phyloP scores from a whole-genome alignment of 1,140 invertebrate genomes.

The Drosophila trapezifrons region DNA sequence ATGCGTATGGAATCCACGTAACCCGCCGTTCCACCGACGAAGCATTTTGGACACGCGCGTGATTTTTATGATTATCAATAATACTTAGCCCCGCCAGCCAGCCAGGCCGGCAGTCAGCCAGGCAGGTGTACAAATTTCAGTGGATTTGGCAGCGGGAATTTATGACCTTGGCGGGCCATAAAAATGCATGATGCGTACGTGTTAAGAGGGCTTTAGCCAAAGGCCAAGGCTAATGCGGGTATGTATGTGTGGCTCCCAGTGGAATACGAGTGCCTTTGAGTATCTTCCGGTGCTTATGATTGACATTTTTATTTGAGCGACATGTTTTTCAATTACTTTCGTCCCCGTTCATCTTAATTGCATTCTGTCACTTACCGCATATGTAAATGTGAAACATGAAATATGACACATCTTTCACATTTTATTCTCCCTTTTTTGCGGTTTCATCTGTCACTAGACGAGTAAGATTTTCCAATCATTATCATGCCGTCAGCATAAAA shows the following conservation, averaged over 20 bases:
- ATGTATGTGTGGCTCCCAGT: conserved; percentile 9
- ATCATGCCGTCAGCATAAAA: conserved; percentile 60
- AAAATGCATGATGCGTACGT: conserved; percentile 70
- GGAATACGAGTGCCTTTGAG: background rate
- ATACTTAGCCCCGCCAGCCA: conserved; percentile 57
- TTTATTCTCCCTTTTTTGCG: conserved; percentile 32
- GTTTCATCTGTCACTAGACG: conserved; percentile 36
- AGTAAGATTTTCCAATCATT: conserved; percentile 54
- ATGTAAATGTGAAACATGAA: conserved; percentile 29
- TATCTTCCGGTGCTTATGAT: conserved; percentile 19
- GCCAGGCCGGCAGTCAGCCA: conserved; percentile 2
- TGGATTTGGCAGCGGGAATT: conserved; percentile 64
- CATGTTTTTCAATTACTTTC: conserved; percentile 42
- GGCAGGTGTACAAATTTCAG: conserved; percentile 70
- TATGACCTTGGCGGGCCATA: conserved; percentile 60
- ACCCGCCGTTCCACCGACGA: conserved; percentile 30
- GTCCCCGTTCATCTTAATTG: conserved; percentile 41
- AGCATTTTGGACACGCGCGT: conserved; percentile 71
- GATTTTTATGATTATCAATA: conserved; percentile 79
- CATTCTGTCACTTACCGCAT: conserved; percentile 54
- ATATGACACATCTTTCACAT: conserved; percentile 29
- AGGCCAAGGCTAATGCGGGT: conserved; percentile 25
- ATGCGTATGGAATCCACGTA: conserved; percentile 67
- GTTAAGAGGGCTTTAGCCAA: conserved; percentile 23
- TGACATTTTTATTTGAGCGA: conserved; percentile 46